A percentile compares a stretch with the other conserved stretches of the same genome.
These are phyloP conservation scores for Heliopora coerulea DNA, from an alignment of 92 coral and sea anemone species.

Conservation along the genomic window DNA sequence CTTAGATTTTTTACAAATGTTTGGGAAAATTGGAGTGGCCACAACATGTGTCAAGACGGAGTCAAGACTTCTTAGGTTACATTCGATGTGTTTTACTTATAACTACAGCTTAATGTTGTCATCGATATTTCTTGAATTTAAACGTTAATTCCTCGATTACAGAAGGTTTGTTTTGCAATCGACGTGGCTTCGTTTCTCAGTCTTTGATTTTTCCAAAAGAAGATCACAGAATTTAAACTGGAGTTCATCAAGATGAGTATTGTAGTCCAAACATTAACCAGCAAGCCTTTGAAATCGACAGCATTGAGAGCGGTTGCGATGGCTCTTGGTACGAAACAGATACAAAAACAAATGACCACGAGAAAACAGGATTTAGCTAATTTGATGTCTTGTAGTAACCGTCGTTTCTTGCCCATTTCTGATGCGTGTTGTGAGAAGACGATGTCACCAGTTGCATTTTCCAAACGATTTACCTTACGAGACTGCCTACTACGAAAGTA, in stretches of 20 bases:
- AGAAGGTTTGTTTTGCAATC: no score
- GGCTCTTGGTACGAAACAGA: not conserved
- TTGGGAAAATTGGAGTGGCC: no score
- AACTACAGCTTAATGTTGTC: no score
- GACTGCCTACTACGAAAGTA: not conserved
- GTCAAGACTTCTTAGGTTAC: no score
- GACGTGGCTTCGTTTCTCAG: constrained; percentile 7
- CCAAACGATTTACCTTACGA: not conserved
- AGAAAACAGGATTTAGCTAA: constrained; percentile 10
- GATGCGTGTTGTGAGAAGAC: no score
- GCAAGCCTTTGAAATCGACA: not conserved
- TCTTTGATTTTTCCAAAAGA: not conserved
- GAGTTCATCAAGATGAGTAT: not conserved
- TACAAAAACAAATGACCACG: not conserved
- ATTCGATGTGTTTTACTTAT: no score
- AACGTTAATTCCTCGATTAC: no score
- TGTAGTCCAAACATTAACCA: not conserved
- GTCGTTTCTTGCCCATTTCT: not conserved
- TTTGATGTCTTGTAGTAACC: constrained; percentile 4
- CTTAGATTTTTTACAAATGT: no score
- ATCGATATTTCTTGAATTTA: no score
- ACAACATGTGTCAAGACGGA: no score
- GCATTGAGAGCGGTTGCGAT: not conserved
- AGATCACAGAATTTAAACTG: constrained; percentile 10
- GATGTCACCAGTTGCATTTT: not conserved